Evolutionary conservation across 2,888 invertebrate species (phyloP).

Genomic region (Chloroclystis v-ata): DNA sequence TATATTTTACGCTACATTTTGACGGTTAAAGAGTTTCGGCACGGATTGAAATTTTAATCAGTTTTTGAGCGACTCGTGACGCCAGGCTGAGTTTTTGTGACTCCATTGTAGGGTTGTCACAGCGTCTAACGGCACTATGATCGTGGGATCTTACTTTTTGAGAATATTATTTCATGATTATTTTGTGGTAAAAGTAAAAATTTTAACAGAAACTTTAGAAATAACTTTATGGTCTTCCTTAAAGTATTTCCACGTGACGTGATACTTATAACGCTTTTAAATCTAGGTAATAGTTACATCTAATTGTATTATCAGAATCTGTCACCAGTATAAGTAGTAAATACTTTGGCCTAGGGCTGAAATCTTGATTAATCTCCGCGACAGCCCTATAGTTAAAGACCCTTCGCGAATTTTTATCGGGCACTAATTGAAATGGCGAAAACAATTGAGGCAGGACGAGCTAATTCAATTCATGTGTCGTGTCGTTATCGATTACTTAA

Average conservation of each 20-base stretch:
- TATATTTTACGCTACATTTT: slow-evolving; percentile 61
- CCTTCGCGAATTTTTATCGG: slow-evolving; percentile 30
- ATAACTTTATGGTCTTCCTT: too few relatives aligned
- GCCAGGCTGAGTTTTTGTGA: slow-evolving; percentile 39
- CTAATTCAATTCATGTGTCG: slow-evolving; percentile 20
- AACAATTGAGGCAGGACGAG: slow-evolving; percentile 20
- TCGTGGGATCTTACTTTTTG: neutral
- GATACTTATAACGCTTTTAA: too few relatives aligned
- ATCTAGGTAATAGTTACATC: too few relatives aligned
- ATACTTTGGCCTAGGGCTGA: too few relatives aligned
- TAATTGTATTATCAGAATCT: too few relatives aligned
- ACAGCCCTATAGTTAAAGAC: slow-evolving; percentile 19
- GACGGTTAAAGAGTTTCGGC: slow-evolving; percentile 56
- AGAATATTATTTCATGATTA: neutral
- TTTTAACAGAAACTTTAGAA: too few relatives aligned
- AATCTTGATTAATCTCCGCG: too few relatives aligned
- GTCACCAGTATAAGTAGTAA: too few relatives aligned
- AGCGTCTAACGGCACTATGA: too few relatives aligned
- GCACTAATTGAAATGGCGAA: slow-evolving; percentile 31
- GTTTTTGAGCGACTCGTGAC: slow-evolving; percentile 54
- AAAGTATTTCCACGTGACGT: neutral
- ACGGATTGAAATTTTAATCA: slow-evolving; percentile 59
- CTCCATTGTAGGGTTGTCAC: slow-evolving; percentile 19
- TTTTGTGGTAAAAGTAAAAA: too few relatives aligned
- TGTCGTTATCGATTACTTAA: slow-evolving; percentile 24